A percentile compares a stretch with the other conserved stretches of the same genome.
Evolutionary conservation across 23 tunicate genomes (phyloP).

Genomic region (Botrylloides violaceus): DNA sequence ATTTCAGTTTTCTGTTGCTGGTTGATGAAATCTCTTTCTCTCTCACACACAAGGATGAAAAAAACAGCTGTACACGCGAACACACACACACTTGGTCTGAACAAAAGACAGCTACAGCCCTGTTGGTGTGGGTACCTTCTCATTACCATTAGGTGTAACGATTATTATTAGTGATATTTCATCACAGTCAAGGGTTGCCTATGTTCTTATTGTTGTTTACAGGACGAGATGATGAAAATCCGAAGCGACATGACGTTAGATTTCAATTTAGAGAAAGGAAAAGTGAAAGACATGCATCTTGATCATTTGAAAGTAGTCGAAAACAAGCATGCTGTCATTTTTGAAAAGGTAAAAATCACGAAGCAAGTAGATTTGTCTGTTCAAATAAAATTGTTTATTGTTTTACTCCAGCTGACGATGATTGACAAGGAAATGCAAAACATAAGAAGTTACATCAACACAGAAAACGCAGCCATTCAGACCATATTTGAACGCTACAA

Average conservation of each 20-base stretch:
- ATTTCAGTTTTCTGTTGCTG: too few relatives aligned
- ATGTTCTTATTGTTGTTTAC: too few relatives aligned
- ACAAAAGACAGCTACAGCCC: too few relatives aligned
- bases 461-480: slow-evolving; percentile 27
- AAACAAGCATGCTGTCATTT: slow-evolving; percentile 2
- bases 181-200: too few relatives aligned
- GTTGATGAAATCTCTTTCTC: too few relatives aligned
- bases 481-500: slow-evolving; percentile 25
- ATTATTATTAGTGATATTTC: too few relatives aligned
- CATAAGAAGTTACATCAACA: slow-evolving; percentile 21
- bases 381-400: not conserved
- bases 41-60: too few relatives aligned
- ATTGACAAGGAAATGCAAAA: slow-evolving; percentile 18
- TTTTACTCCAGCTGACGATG: slow-evolving; percentile 19
- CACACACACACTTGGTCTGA: too few relatives aligned
- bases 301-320: slow-evolving; percentile 11
- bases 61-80: too few relatives aligned
- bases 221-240: slow-evolving; percentile 25
- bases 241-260: slow-evolving; percentile 14
- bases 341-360: slow-evolving; percentile 26
- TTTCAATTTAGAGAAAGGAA: slow-evolving; percentile 21
- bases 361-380: too few relatives aligned
- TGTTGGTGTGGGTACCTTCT: too few relatives aligned
- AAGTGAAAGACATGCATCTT: slow-evolving; percentile 29
- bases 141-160: too few relatives aligned